These are phyloP conservation scores for Pseudococcus viburni DNA, from an alignment of 2,888 invertebrate genomes.

Conservation along the genomic window DNA sequence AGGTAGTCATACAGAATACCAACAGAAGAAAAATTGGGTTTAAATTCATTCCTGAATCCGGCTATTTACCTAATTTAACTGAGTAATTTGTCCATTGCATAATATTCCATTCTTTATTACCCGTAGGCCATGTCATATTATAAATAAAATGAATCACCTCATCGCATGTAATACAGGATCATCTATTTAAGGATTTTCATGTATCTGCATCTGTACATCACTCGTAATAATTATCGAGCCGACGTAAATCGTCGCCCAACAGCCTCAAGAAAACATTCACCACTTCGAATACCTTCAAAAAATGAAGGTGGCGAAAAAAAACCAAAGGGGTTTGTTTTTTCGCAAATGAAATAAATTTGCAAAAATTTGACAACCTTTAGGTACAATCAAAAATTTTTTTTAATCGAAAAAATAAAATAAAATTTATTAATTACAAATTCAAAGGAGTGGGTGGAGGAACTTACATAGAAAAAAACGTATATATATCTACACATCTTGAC, in stretches of 20 bases:
- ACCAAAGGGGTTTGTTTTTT: background rate
- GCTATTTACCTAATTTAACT: too few relatives aligned
- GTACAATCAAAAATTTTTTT: background rate
- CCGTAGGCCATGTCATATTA: too few relatives aligned
- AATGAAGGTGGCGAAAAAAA: background rate
- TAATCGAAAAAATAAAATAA: background rate
- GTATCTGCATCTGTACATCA: background rate
- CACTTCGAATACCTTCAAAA: background rate
- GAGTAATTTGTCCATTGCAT: too few relatives aligned
- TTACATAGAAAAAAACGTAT: background rate
- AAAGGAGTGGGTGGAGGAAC: background rate
- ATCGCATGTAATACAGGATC: too few relatives aligned
- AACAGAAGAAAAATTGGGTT: too few relatives aligned
- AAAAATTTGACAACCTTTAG: background rate
- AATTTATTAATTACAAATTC: background rate
- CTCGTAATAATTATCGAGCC: background rate
- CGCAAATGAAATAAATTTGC: background rate
- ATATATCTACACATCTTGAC: constrained; percentile 19
- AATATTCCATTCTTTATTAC: too few relatives aligned
- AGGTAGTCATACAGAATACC: too few relatives aligned
- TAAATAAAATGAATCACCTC: too few relatives aligned
- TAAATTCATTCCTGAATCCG: too few relatives aligned
- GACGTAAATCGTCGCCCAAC: background rate
- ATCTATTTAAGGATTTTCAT: background rate
- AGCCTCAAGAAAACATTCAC: background rate